A percentile compares a stretch with the other conserved stretches of the same genome.
phyloP scores from a whole-genome alignment of 2,797 vertebrate genomes.

The Nasua narica region DNA sequence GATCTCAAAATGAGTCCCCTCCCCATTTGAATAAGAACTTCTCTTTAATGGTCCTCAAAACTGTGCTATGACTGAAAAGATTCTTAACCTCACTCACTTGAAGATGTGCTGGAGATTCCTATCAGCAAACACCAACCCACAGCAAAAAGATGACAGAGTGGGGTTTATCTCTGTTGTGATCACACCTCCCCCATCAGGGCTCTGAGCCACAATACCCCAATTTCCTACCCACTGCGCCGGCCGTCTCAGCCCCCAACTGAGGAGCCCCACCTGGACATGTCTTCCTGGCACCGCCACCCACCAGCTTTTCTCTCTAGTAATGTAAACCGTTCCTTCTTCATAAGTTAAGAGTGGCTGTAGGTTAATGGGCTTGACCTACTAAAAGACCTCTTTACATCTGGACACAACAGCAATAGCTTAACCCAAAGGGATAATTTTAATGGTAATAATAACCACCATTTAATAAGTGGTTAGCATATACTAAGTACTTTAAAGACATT shows the following conservation, averaged over 20 bases:
- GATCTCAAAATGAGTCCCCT: not conserved
- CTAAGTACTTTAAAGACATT: not conserved
- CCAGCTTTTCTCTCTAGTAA: not conserved
- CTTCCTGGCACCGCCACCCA: not conserved
- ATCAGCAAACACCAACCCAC: not conserved
- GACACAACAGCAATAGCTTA: not conserved
- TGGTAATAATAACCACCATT: not conserved
- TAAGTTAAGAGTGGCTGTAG: not conserved
- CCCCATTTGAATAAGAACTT: not conserved
- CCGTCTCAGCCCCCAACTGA: not conserved
- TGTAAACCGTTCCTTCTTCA: not conserved
- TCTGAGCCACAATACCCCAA: not conserved
- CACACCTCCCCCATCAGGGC: not conserved
- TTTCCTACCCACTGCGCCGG: accelerated
- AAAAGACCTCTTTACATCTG: not conserved
- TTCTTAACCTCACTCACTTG: not conserved
- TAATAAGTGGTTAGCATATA: not conserved
- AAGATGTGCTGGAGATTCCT: not conserved
- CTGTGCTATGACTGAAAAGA: not conserved
- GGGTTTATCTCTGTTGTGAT: not conserved
- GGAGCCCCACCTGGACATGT: not conserved
- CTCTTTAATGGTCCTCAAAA: not conserved
- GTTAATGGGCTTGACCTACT: not conserved
- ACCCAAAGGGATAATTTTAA: not conserved
- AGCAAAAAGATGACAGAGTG: not conserved